Evolutionary conservation across 2,113 vertebrate genomes (phyloP), one percentile per base, ranked within the genome.

Genomic region (Cyprinodon tularosa): DNA sequence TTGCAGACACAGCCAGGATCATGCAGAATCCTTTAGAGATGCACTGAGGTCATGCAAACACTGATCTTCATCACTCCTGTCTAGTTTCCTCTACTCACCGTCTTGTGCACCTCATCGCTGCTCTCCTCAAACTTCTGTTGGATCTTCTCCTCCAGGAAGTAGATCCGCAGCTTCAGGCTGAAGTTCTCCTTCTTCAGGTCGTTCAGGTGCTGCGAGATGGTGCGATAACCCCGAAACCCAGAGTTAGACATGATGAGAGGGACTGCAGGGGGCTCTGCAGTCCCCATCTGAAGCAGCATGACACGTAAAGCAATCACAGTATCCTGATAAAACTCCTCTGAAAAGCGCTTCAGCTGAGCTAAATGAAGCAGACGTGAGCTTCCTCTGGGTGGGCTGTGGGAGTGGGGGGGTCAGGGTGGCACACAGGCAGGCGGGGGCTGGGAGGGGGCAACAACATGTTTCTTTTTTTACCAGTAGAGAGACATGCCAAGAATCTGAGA

Each of bases 181-280:
- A 99, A 99, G 94, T 99, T 99, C 94, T 99, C 98, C 91, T 99
- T 99, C 94, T 99, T 99, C 92, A 99, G 94, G 95, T 98, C 97
- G 66, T 97, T 97, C 89, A 99, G 96, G 92, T 99, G 98, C 96
- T 99, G 97, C 69, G 97, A 97, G 88, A 99, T 94, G 72, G 97
- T 98, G 90, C 97, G 96, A 87, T 95, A 98, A 86, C 96, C 96
- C 10, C 17, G 86, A 73, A 87, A 86, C 85, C 20, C 72, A 62
- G 72, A 45, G 85, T 97, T 96, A 97, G 96, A 95, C 96, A 98
- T 97, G 95, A 62, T 47, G 38, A 72, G 90, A 77, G 80, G 91
- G 6, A 76, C 89, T 76, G 44, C 77, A 82, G 92, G 89, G 91
- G 91, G 92, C 91, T 88, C 68, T 1, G 62, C 50, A 22, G 80